Evolutionary conservation across 2,113 vertebrate genomes (phyloP).

Genomic region (Camelus dromedarius): DNA sequence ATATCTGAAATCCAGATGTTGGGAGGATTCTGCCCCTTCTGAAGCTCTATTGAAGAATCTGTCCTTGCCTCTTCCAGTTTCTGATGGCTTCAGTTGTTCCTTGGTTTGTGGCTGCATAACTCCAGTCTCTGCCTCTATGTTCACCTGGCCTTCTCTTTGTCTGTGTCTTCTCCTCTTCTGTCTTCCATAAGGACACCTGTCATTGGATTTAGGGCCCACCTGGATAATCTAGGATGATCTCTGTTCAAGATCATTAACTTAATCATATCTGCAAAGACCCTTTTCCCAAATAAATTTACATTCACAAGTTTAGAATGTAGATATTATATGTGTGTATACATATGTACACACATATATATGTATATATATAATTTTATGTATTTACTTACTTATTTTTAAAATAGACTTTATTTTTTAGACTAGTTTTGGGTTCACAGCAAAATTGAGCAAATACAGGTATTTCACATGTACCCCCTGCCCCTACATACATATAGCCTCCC

Average conservation of each 20-base stretch:
- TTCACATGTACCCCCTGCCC: not conserved
- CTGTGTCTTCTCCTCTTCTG: not conserved
- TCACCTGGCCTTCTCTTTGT: not conserved
- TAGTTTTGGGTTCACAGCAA: not conserved
- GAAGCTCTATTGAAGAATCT: not conserved
- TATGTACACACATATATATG: not conserved
- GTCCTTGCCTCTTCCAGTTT: not conserved
- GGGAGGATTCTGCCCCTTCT: not conserved
- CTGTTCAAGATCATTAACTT: not conserved
- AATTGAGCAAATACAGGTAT: not conserved
- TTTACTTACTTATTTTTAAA: not conserved
- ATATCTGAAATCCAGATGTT: not conserved
- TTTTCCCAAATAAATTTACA: not conserved
- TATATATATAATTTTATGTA: not conserved
- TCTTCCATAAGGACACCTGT: not conserved
- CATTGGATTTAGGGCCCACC: not conserved
- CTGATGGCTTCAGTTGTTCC: not conserved
- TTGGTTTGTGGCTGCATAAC: not conserved
- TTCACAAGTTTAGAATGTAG: not conserved
- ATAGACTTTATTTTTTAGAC: not conserved
- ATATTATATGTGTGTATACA: not conserved
- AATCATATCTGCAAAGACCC: not conserved
- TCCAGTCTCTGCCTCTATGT: not conserved
- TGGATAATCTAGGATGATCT: not conserved
- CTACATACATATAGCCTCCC: not conserved